Conservation (phyloP, 1,140 invertebrate genomes). For the Goniozus legneri region DNA sequence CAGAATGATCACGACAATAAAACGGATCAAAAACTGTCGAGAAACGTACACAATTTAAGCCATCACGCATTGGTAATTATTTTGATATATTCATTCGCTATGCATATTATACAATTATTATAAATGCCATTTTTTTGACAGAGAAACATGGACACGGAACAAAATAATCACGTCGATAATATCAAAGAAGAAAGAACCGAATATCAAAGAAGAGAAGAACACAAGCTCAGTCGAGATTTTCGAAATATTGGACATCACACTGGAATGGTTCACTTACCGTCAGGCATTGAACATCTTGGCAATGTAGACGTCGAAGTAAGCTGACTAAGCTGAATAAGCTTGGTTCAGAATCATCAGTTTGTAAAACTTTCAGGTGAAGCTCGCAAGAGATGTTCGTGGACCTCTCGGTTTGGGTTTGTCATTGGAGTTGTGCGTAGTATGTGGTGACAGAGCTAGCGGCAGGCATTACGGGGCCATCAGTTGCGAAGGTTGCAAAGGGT, state of each 20-base stretch:
- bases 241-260: conserved; percentile 35
- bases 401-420: conserved; percentile 54
- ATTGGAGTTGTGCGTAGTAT: conserved; percentile 88
- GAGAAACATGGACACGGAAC: conserved; percentile 36
- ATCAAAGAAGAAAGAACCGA: conserved; percentile 37
- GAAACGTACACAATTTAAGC: conserved; percentile 29
- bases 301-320: conserved; percentile 41
- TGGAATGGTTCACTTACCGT: conserved; percentile 36
- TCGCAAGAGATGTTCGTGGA: conserved; percentile 49
- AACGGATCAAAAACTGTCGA: conserved; percentile 22
- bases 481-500: conserved; percentile 91
- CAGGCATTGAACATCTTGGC: conserved; percentile 38
- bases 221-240: conserved; percentile 39
- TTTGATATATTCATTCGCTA: background rate
- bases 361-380: conserved; percentile 38
- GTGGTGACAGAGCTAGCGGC: conserved; percentile 90
- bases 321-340: background rate
- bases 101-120: too few relatives aligned
- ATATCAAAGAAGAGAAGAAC: conserved; percentile 37
- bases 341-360: background rate
- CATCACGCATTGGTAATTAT: conserved; percentile 26
- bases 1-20: conserved; percentile 30
- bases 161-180: conserved; percentile 35
- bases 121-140: conserved; percentile 21
- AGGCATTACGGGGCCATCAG: conserved; percentile 93